Evolutionary conservation across 2,888 invertebrate species (phyloP).

Genomic region (Heliconius charithonia): DNA sequence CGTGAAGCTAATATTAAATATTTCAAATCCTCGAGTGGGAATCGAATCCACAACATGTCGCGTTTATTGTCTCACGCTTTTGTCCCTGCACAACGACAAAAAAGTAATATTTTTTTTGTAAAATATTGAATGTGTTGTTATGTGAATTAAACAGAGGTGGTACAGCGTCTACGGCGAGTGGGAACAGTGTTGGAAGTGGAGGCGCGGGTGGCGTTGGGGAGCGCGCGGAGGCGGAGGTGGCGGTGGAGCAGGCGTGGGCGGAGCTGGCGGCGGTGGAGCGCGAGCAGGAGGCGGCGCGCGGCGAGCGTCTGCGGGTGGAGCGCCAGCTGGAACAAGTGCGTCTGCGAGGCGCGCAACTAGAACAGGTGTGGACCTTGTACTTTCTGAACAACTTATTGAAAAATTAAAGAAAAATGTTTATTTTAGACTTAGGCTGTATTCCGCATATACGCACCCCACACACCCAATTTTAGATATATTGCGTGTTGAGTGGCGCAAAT

Average conservation of each 20-base stretch:
- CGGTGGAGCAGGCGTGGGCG: constrained; percentile 92
- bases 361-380: constrained; percentile 85
- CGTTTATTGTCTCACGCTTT: neutral
- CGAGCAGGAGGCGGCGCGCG: constrained; percentile 92
- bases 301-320: constrained; percentile 89
- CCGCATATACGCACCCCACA: too few species aligned
- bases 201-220: constrained; percentile 52
- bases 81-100: neutral
- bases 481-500: too few species aligned
- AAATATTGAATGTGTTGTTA: neutral
- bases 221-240: constrained; percentile 85
- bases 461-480: too few species aligned
- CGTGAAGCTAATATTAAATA: neutral
- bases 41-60: neutral
- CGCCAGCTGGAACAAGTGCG: constrained; percentile 91
- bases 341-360: constrained; percentile 90
- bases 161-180: constrained; percentile 51
- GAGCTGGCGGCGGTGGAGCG: constrained; percentile 92
- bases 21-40: neutral
- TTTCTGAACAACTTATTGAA: too few species aligned
- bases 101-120: too few species aligned
- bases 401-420: too few species aligned
- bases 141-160: constrained; percentile 46
- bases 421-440: too few species aligned
- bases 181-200: constrained; percentile 56